Evolutionary conservation across 2,888 invertebrate genomes (phyloP), one percentile per base, ranked within the genome.

Genomic region (Scaptomyza tumidula): DNA sequence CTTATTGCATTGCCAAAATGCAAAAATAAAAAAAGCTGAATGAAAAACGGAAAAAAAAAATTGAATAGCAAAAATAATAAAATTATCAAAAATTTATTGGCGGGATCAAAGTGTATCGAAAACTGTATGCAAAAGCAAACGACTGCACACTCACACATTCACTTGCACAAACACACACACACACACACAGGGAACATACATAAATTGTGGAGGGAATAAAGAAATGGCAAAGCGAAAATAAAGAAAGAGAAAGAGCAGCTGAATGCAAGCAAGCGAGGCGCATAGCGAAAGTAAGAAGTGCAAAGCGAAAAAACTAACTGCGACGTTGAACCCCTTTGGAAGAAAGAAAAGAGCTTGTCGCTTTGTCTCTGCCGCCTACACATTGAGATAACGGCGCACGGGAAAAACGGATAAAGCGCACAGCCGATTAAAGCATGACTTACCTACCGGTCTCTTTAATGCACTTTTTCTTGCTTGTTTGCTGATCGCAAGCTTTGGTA

Each of bases 21-120:
- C 75, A 77, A 61, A 69, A 71, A 67, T 67, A 75, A 61, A 46
- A 58, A 55, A 65, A 41, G 16, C 41, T 65, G 65, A 75, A 75
- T 75, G 76, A 70, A 79, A 78, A 61, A 44, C 49, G 56, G 11
- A 24, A 24, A 2, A 24, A 33, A 9, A 56, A 48, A 46, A 57
- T 80, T 75, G 67, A 78, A 77, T 73, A 79, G 69, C 75, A 81
- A 67, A 74, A 74, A 82, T 71, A 75, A 86, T 73, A 71, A 81
- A 88, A 88, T 90, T 90, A 90, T 90, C 90, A 90, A 75, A 81
- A 72, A 80, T 75, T 74, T 84, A 74, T 63, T 72, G 61, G 54
- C 46, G 76, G 77, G 90, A 89, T 90, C 90, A 90, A 90, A 90
- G 90, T 90, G 87, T 90, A 90, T 90, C 90, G 88, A 81, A 78